Evolutionary conservation across 1,140 invertebrate species (phyloP), one percentile per base, ranked within the genome.

Genomic region (Drosophila parabipectinata): DNA sequence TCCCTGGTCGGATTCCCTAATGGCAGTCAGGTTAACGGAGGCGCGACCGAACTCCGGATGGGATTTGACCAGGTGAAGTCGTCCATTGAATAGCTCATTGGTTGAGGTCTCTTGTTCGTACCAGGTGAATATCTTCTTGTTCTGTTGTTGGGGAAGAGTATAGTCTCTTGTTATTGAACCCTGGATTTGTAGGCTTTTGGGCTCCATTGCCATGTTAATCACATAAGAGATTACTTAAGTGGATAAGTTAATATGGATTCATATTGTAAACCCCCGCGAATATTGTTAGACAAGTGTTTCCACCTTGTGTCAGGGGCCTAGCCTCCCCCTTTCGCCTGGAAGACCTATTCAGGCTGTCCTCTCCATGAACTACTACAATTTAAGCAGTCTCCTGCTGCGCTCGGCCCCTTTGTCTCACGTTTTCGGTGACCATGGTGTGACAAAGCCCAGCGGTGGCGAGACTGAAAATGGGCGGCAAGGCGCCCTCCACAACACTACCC

Each of bases 21-120:
- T 97, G 50, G 96, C 95, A n/a, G 96, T 97, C 53, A 98, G 93
- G 92, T 98, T 98, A 79, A 98, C 95, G 72, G 97, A 97, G 37
- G 97, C 97, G 72, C 94, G 93, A 56, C 96, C 96, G 51, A 94
- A 95, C 3, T 93, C 93, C 14, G 85, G 78, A 12, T 92, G 78
- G 10, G 94, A 93, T 10, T 94, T 92, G 7, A 95, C 83, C 44
- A 94, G 93, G 88, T 93, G 94, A 72, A 98, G 94, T 47, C 97
- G 94, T 8, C 96, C 96, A 8, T 93, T 93, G 92, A 96, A 98
- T 0, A 95, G 94, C 67, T 95, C 95, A 26, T 93, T 94, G 39
- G 94, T 94, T 32, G 94, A 94, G 15, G 95, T 93, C 24, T 94
- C 93, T 61, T 95, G 95, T 80, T 97, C 96, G 89, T 96, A 95